Evolutionary conservation across 2,113 vertebrate genomes (phyloP).

Genomic region (Gorsachius goisagi): DNA sequence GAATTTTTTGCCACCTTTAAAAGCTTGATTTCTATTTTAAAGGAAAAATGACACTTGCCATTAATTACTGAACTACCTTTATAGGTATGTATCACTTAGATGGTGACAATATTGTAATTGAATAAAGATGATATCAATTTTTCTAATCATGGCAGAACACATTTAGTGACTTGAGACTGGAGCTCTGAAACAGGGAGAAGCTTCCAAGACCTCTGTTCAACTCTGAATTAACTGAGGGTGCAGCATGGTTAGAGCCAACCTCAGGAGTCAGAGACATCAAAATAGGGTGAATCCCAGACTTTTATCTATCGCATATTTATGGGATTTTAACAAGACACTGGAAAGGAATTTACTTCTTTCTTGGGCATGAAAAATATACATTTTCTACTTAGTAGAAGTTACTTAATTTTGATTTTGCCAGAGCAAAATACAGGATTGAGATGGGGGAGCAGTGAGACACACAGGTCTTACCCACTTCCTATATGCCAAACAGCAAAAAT

Average conservation of each 20-base stretch:
- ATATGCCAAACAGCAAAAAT: not conserved
- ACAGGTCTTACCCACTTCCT: not conserved
- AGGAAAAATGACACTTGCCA: not conserved
- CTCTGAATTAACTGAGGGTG: not conserved
- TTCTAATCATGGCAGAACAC: not conserved
- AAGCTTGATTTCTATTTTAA: not conserved
- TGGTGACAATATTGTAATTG: not conserved
- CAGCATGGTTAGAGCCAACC: not conserved
- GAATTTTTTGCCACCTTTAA: not conserved
- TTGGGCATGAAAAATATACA: not conserved
- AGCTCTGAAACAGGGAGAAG: not conserved
- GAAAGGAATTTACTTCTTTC: not conserved
- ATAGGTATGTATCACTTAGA: not conserved
- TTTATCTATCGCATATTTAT: not conserved
- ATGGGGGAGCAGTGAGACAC: not conserved
- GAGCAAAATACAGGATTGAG: not conserved
- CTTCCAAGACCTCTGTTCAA: not conserved
- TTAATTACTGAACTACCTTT: not conserved
- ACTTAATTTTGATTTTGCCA: not conserved
- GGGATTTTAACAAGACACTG: not conserved
- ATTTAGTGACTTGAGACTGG: not conserved
- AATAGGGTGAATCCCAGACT: not conserved
- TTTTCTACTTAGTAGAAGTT: not conserved
- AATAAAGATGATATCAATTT: not conserved
- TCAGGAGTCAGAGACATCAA: not conserved